Conservation (phyloP, 2,113 vertebrate genomes). For the Cryptoleucopteryx plumbea region DNA sequence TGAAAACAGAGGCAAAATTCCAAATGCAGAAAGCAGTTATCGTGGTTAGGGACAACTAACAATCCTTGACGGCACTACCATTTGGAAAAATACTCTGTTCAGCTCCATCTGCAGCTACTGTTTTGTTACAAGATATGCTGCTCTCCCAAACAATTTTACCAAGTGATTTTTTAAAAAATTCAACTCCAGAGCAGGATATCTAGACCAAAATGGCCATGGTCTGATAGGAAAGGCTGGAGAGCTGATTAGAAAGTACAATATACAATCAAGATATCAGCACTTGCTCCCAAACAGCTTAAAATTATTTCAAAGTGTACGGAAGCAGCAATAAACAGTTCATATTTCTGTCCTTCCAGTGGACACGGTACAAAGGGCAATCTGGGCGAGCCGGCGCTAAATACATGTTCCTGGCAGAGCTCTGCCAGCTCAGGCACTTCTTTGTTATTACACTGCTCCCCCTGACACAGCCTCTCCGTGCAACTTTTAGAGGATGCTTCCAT, state of each 20-base stretch:
- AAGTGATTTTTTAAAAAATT: neutral
- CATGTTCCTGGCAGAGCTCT: neutral
- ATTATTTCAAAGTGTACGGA: neutral
- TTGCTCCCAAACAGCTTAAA: conserved; percentile 9
- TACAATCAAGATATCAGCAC: conserved; percentile 38
- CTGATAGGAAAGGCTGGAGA: conserved; percentile 3
- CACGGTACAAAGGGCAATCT: neutral
- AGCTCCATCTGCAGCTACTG: conserved; percentile 37
- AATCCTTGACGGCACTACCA: neutral
- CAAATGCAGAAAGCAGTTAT: conserved; percentile 12
- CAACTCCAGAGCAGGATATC: neutral
- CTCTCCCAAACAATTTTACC: conserved; percentile 4
- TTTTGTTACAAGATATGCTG: conserved; percentile 28
- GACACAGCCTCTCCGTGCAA: neutral
- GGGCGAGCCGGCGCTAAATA: neutral
- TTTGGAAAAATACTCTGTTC: conserved; percentile 20
- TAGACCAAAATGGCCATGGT: neutral
- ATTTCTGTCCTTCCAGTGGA: conserved; percentile 26
- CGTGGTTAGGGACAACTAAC: conserved; percentile 24
- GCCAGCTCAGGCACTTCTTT: neutral
- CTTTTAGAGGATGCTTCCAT: accelerated
- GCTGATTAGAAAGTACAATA: conserved; percentile 59
- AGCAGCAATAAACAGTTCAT: conserved; percentile 23
- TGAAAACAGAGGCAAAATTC: conserved; percentile 49
- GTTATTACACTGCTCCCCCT: neutral